These are phyloP conservation scores for Sturnus vulgaris DNA, from an alignment of 2,113 vertebrate species.

Conservation along the genomic window DNA sequence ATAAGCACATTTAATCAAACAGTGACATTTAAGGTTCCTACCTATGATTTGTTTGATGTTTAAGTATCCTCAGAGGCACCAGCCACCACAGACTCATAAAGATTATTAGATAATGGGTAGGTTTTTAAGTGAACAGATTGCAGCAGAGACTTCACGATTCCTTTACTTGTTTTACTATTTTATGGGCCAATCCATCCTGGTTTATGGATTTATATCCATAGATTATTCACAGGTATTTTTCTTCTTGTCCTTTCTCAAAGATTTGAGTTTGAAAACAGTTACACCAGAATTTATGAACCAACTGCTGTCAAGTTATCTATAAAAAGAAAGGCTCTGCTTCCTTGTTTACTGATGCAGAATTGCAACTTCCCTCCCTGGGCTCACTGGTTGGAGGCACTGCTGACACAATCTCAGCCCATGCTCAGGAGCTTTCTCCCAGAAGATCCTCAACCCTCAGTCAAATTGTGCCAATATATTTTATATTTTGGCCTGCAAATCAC, in stretches of 20 bases:
- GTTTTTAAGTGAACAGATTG: constrained; percentile 53
- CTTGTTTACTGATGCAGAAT: background rate
- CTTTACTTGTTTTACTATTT: background rate
- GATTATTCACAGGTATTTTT: background rate
- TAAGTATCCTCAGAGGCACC: constrained; percentile 65
- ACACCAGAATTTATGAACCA: background rate
- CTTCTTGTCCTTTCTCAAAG: background rate
- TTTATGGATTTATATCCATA: constrained; percentile 15
- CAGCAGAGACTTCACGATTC: background rate
- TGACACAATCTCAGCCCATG: background rate
- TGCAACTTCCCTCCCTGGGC: background rate
- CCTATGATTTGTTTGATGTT: constrained; percentile 75
- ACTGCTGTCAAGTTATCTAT: background rate
- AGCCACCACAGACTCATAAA: constrained; percentile 68
- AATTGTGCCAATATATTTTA: background rate
- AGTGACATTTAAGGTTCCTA: constrained; percentile 64
- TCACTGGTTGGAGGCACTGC: background rate
- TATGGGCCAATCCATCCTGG: background rate
- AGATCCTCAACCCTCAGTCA: background rate
- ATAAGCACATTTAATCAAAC: constrained; percentile 68
- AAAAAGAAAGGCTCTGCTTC: background rate
- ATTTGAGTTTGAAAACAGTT: background rate
- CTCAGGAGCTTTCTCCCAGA: background rate
- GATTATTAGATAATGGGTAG: constrained; percentile 57
- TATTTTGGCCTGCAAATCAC: background rate